Base-by-base conservation (phyloP, 2,113 vertebrate genomes). In the Barnardius zonarius region DNA sequence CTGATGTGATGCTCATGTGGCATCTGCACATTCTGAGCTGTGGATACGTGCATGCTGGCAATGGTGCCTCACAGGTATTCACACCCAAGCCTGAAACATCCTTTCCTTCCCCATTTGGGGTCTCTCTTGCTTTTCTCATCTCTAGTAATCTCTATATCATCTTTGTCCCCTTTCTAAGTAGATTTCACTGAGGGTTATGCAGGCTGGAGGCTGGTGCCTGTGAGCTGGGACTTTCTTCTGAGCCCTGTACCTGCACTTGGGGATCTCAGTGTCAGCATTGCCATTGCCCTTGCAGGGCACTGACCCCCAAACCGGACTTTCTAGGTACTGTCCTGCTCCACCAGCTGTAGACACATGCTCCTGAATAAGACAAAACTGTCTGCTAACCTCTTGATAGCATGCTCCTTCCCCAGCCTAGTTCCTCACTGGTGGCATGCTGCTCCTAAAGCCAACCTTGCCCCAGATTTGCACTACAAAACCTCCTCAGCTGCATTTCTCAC, bases 1-100 rank as follows among this genome's bases (percentile, higher is more conserved):
- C 48, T 0, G 0, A 23, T 27, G 22, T 1, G 82, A 74, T 73
- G 75, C 59, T 83, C 1, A 0, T 9, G 74, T 52, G 73, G 39
- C 69, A 89, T 8, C 57, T 33, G 69, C 4, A 8, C 0, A 0
- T 19, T 28, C 25, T 66, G 75, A 64, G 68, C 86, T 49, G 61
- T 39, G 43, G 35, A 17, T 70, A 69, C 54, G n/a, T 70, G 68
- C 2, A 9, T 51, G 79, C 64, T 64, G 76, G 14, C 68, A 79
- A 16, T 0, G 3, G 17, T 31, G 61, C 51, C 44, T 44, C 78
- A 49, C 54, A 76, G 54, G 76, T 57, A 77, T 3, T 83, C 51
- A 23, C 14, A 64, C 9, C 51, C 68, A 16, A 52, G 46, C 55
- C 18, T 43, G 82, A 91, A 78, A 67, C 72, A 86, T 19, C 63